phyloP scores from a whole-genome alignment of 2,113 vertebrate species.

The Cathartes aura region DNA sequence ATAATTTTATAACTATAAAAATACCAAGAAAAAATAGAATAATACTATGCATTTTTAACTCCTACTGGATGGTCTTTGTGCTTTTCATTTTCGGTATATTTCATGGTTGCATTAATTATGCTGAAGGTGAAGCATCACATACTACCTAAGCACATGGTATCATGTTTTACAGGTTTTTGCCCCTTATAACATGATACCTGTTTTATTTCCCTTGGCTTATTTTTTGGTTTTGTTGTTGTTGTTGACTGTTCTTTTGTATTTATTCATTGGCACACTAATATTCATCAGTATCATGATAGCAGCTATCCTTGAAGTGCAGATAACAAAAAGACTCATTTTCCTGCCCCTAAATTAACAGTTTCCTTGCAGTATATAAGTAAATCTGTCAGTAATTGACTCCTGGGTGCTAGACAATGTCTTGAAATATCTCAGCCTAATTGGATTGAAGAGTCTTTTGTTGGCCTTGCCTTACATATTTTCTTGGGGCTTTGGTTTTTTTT shows the following conservation, averaged over 20 bases:
- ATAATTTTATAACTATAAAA: neutral
- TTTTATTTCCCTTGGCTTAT: neutral
- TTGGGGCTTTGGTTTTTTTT: neutral
- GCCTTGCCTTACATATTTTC: neutral
- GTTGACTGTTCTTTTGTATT: neutral
- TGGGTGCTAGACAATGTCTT: neutral
- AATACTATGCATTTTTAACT: neutral
- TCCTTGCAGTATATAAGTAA: neutral
- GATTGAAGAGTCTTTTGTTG: neutral
- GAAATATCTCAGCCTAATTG: neutral
- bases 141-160: neutral
- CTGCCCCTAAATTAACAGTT: neutral
- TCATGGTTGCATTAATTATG: neutral
- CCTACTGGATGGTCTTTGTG: neutral
- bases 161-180: neutral
- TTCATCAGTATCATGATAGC: neutral
- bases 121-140: neutral
- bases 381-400: neutral
- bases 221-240: neutral
- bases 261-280: neutral
- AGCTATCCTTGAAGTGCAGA: neutral
- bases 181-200: neutral
- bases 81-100: neutral
- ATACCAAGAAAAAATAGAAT: neutral
- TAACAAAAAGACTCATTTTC: neutral